A percentile compares a stretch with the other conserved stretches of the same genome.
Conservation (phyloP, 2,797 vertebrate genomes). For the Antennarius maculatus region DNA sequence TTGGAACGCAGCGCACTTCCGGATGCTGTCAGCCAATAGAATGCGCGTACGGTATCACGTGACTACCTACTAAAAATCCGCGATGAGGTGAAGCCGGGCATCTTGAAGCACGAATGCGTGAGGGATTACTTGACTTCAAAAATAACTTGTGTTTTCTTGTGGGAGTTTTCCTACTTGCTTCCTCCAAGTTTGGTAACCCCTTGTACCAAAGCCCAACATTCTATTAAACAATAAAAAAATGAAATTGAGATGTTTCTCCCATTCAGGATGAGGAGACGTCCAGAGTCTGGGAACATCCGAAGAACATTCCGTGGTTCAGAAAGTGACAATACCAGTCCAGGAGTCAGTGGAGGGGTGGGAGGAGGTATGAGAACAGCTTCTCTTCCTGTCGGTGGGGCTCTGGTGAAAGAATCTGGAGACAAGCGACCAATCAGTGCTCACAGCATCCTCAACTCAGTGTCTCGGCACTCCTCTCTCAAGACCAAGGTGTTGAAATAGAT, state of each 20-base stretch:
- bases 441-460: conserved; percentile 94
- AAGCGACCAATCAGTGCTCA: conserved; percentile 93
- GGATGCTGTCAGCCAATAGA: too few species aligned
- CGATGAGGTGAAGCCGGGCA: too few species aligned
- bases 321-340: conserved; percentile 81
- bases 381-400: conserved; percentile 85
- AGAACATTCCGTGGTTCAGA: conserved; percentile 89
- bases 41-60: too few species aligned
- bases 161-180: conserved; percentile 1
- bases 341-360: conserved; percentile 57
- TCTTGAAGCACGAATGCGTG: too few species aligned
- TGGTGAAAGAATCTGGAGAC: conserved; percentile 90
- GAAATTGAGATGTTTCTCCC: conserved; percentile 11
- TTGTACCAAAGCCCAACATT: background rate
- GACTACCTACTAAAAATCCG: too few species aligned
- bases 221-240: background rate
- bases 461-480: conserved; percentile 95
- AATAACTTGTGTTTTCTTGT: too few species aligned
- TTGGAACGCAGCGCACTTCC: too few species aligned
- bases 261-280: conserved; percentile 91
- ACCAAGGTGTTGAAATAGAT: conserved; percentile 75
- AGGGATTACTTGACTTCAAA: too few species aligned
- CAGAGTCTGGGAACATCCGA: conserved; percentile 90
- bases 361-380: conserved; percentile 87
- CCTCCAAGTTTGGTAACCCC: background rate